Conservation (phyloP, 2,797 vertebrate genomes). For the Mallotus villosus region DNA sequence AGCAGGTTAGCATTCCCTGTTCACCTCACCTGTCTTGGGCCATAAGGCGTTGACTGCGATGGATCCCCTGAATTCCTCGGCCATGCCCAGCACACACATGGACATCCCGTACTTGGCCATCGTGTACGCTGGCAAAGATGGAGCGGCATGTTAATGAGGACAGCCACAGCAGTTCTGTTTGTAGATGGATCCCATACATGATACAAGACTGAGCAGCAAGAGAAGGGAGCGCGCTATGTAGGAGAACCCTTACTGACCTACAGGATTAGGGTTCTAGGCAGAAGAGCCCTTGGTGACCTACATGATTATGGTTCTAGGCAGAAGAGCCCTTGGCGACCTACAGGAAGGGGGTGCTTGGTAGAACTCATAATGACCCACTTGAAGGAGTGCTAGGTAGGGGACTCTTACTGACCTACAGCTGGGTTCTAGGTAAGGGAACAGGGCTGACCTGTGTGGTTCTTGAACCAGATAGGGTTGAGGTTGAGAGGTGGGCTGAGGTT, state of each 20-base stretch:
- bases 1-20: too few relatives aligned
- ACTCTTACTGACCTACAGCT: neutral
- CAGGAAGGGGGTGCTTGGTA: too few relatives aligned
- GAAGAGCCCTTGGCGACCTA: neutral
- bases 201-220: too few relatives aligned
- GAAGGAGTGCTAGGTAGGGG: neutral
- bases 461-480: conserved; percentile 94
- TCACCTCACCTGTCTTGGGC: conserved; percentile 88
- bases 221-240: too few relatives aligned
- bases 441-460: conserved; percentile 90
- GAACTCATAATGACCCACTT: neutral
- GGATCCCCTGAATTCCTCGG: conserved; percentile 93
- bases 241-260: too few relatives aligned
- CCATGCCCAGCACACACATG: conserved; percentile 97
- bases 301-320: too few relatives aligned
- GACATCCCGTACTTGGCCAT: conserved; percentile 99
- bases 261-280: too few relatives aligned
- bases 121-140: conserved; percentile 82
- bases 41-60: conserved; percentile 95
- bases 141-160: neutral
- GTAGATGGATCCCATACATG: too few relatives aligned
- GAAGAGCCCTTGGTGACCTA: neutral
- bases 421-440: neutral
- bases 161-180: neutral
- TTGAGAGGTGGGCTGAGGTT: conserved; percentile 95